Evolutionary conservation across 2,797 vertebrate species (phyloP), one percentile per base, ranked within the genome.

Genomic region (Sciurus vulgaris): DNA sequence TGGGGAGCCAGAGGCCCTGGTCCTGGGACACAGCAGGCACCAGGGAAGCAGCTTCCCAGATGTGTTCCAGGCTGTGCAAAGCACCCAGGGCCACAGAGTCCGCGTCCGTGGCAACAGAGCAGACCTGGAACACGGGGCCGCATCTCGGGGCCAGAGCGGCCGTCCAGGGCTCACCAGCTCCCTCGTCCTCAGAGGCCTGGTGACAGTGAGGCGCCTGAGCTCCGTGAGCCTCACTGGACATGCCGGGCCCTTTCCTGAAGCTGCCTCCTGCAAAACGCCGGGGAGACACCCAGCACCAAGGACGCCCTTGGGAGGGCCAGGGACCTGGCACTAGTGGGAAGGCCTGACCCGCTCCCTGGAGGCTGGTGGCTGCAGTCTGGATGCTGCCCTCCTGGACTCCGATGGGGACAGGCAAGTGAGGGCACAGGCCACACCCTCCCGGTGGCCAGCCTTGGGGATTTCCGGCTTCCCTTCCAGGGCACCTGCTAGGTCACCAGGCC

Each of bases 311-410:
- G 35, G 4, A 7, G 20, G n/a, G 24, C 6, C 15, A 11, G 2
- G 7, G 51, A 35, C 38, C 38, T 38, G 38, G 38, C 41, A 7
- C 20, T 0, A 8, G 1, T 54, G 47, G 38, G 10, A 38, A 30
- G 41, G 14, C 86, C 47, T 33, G 7, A 1, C 2, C n/a, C 3
- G 38, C 7, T 7, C 2, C 17, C 73, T 35, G 41, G 1, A 1
- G 1, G 63, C 44, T 47, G 44, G 44, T 9, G 9, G 44, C 44
- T 47, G 44, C 44, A 7, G 44, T 9, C 44, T 47, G 44, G 44
- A 5, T 7, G 7, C 44, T 47, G 44, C 44, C 44, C 44, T 47
- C 44, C 44, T 47, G 44, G 44, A 47, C 44, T 47, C 44, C 38
- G 38, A 38, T 38, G 3, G 14, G 33, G 20, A 41, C 12, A 11